Conservation (phyloP, 2,113 vertebrate species). For the Stictonetta naevosa region DNA sequence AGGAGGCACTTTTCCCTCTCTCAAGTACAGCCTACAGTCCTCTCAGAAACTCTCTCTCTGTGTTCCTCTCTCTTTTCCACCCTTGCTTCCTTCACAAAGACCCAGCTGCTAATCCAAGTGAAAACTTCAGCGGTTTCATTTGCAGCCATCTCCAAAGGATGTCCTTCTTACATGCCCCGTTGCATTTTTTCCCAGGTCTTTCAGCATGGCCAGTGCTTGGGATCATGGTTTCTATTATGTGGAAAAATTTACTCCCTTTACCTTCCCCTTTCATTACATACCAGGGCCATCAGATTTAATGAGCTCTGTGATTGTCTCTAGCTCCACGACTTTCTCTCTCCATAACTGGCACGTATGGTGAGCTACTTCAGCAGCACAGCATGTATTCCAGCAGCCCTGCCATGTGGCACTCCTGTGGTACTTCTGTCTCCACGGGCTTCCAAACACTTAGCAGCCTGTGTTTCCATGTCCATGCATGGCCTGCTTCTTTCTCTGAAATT, state of each 20-base stretch:
- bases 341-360: accelerated
- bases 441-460: neutral
- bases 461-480: accelerated
- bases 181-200: neutral
- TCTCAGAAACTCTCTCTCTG: neutral
- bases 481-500: neutral
- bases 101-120: neutral
- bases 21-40: neutral
- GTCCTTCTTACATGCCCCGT: neutral
- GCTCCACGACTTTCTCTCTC: neutral
- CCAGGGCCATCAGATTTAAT: neutral
- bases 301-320: neutral
- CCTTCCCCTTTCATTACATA: neutral
- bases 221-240: neutral
- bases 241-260: neutral
- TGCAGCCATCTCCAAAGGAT: neutral
- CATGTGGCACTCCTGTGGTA: neutral
- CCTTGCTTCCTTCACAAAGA: neutral
- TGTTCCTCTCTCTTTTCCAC: neutral
- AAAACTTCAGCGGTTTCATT: neutral
- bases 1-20: neutral
- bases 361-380: neutral
- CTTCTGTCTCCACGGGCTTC: neutral
- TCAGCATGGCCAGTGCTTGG: neutral
- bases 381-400: neutral